Evolutionary conservation across 2,797 vertebrate genomes (phyloP).

Genomic region (Denticeps clupeoides): DNA sequence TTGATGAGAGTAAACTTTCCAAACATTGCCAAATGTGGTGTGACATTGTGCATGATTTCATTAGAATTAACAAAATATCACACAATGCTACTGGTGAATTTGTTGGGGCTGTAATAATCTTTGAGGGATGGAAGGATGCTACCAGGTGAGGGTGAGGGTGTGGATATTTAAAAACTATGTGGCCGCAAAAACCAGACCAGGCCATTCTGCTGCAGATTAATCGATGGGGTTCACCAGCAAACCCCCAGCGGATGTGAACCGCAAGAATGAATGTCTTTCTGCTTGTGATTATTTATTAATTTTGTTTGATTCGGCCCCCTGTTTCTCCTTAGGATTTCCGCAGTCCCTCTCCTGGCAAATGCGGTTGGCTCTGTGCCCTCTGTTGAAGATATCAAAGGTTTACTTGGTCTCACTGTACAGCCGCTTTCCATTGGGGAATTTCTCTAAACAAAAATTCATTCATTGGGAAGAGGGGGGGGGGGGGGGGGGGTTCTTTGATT

Average conservation of each 20-base stretch:
- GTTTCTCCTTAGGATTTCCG: conserved; percentile 56
- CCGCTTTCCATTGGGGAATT: conserved; percentile 54
- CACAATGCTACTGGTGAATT: too few species aligned
- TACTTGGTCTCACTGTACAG: conserved; percentile 51
- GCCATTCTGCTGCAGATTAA: conserved; percentile 49
- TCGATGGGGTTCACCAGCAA: conserved; percentile 57
- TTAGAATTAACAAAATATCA: too few species aligned
- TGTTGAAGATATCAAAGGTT: conserved; percentile 71
- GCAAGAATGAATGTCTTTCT: conserved; percentile 63
- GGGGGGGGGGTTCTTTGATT: conserved; percentile 38
- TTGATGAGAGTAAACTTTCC: too few species aligned
- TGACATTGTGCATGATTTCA: too few species aligned
- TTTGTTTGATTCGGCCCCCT: conserved; percentile 65
- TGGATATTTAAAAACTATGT: conserved; percentile 46
- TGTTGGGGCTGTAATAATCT: too few species aligned
- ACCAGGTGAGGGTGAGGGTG: conserved; percentile 41
- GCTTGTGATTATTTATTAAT: conserved; percentile 68
- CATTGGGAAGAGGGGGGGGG: conserved; percentile 14
- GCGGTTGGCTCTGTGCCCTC: conserved; percentile 55
- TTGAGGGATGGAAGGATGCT: conserved; percentile 38
- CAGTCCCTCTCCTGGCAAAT: conserved; percentile 50
- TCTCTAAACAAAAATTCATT: conserved; percentile 63
- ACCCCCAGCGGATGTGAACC: conserved; percentile 56
- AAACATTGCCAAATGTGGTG: too few species aligned
- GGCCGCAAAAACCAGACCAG: conserved; percentile 55